Base-by-base conservation (phyloP, 2,888 invertebrate genomes). In the Junonia oenone region DNA sequence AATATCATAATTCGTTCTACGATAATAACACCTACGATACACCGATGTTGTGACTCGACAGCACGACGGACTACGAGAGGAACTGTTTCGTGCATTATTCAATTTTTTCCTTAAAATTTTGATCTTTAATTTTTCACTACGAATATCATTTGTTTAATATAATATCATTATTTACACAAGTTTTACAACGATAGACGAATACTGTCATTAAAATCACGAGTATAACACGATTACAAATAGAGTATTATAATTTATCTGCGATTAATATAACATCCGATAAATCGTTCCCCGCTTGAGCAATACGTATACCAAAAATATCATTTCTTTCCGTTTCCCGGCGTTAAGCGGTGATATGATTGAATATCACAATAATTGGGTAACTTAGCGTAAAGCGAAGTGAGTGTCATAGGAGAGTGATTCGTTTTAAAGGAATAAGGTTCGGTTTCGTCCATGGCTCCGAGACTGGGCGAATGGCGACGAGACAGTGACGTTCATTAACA, bases 61-160 rank as follows among this genome's bases (percentile, higher is more conserved):
- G 86, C 89, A 89, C 90, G 89, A 84, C 75, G 65, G 73, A 81
- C 87, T 88, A 86, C 80, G 66, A 83, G 80, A 89, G 90, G 90
- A 90, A 89, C 90, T 89, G 86, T 82, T 81, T 89, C 90, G 90
- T 89, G 90, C 90, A 81, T 17, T 19, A 38, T 83, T 78, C 73
- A 73, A 80, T 76, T 78, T 75, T 78, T 80, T 75, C 45, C 73
- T 77, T 88, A 81, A 78, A 81, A 84, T 83, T 87, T 85, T 76
- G 83, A 85, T 73, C 68, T 72, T 78, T 75, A 75, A 72, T 66
- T 72, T 66, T 63, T 63, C n/a, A 43, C 67, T 70, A 72, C 35
- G 38, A 40, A 19, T 48, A 45, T 63, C 66, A 68, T 67, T 73
- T 69, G 68, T 69, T 73, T 71, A 33, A 33, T 33, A 66, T 74